These are phyloP conservation scores for Hesperophylax magnus DNA, from an alignment of 1,140 invertebrate species.

Conservation along the genomic window DNA sequence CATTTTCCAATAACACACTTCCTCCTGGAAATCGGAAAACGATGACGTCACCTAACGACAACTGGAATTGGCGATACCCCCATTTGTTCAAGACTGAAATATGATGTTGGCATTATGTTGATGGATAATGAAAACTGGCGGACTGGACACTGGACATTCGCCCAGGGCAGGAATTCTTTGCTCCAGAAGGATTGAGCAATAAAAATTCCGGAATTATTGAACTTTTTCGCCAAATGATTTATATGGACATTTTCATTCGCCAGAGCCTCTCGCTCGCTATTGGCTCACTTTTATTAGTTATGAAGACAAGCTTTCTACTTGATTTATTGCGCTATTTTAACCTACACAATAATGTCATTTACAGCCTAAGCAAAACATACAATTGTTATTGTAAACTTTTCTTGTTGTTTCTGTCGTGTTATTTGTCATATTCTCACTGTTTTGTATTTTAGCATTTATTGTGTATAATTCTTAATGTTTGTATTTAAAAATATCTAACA, in stretches of 20 bases:
- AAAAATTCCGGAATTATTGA: constrained; percentile 9
- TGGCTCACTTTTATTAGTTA: not conserved
- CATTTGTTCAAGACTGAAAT: constrained; percentile 19
- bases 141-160: constrained; percentile 13
- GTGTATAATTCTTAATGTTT: no score
- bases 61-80: constrained; percentile 20
- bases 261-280: not conserved
- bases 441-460: no score
- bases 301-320: no score
- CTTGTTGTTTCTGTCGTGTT: no score
- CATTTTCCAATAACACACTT: constrained; percentile 53
- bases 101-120: constrained; percentile 24
- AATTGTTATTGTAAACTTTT: no score
- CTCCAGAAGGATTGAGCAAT: constrained; percentile 7
- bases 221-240: constrained; percentile 5
- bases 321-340: no score
- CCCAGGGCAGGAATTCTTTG: not conserved
- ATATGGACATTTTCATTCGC: not conserved
- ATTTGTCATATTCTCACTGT: no score
- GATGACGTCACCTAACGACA: constrained; percentile 37
- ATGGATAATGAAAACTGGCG: constrained; percentile 19
- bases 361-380: no score
- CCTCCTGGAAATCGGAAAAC: constrained; percentile 39
- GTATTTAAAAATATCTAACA: no score
- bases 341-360: no score